phyloP scores from a whole-genome alignment of 2,113 vertebrate species.

The Oreochromis tanganicae region DNA sequence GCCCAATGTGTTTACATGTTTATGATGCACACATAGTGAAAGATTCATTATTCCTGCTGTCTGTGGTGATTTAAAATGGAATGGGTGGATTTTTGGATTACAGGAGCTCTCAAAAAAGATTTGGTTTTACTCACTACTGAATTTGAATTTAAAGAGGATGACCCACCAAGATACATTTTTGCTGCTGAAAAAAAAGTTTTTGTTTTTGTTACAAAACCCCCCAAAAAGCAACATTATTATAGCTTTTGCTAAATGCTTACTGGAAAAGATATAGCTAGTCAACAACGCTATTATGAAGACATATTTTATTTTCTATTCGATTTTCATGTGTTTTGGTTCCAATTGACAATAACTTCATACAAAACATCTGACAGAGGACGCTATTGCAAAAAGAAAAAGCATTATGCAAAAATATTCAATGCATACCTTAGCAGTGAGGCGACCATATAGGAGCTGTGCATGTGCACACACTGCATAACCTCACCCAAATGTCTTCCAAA shows the following conservation, averaged over 20 bases:
- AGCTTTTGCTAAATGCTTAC: background rate
- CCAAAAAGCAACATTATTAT: background rate
- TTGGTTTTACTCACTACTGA: background rate
- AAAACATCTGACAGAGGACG: background rate
- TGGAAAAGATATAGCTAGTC: background rate
- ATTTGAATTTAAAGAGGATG: conserved; percentile 35
- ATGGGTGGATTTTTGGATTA: conserved; percentile 39
- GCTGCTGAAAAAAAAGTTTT: background rate
- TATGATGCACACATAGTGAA: conserved; percentile 44
- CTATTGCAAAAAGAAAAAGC: background rate
- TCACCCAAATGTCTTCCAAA: background rate
- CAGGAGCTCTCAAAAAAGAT: background rate
- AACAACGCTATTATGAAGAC: background rate
- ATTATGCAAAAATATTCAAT: conserved; percentile 44
- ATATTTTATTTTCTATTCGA: background rate
- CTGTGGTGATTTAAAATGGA: conserved; percentile 49
- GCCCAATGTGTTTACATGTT: conserved; percentile 47
- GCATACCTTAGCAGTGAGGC: conserved; percentile 13
- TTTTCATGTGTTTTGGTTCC: background rate
- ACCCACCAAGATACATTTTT: background rate
- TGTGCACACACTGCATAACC: background rate
- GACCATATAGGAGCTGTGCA: background rate
- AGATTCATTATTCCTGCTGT: conserved; percentile 56
- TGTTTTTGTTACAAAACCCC: background rate
- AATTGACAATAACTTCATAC: background rate